Evolutionary conservation across 2,797 vertebrate species (phyloP), one percentile per base, ranked within the genome.

Genomic region (Enteromius treurensis): DNA sequence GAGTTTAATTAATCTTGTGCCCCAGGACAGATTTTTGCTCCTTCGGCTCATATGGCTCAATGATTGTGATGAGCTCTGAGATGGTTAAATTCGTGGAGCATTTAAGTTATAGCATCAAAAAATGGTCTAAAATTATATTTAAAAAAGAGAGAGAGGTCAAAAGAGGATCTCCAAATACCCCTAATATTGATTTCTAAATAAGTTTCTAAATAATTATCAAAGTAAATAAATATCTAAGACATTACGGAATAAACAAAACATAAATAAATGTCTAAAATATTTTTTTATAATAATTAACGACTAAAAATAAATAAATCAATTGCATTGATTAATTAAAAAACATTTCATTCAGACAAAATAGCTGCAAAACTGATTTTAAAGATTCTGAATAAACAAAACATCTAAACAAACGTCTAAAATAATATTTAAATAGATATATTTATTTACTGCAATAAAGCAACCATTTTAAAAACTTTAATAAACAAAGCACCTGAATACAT

Each of bases 1-100:
- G 21, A 81, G 58, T 45, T 78, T 85, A 81, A 87, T 85, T 87
- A 83, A 87, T 70, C 65, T 73, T 77, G 49, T 53, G 65, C 70
- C 75, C 76, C 82, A 82, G 82, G 87, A 83, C 51, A 67, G 37
- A 77, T 64, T n/a, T 67, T 64, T 10, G 49, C 70, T 86, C 78
- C 51, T 53, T 69, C 21, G 5, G 26, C 15, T 67, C 42, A 74
- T 78, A 40, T 65, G 75, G 51, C 64, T 64, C 82, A 87, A 55
- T 58, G 21, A 81, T 86, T 71, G 29, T 49, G 45, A 47, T 9
- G 42, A 49, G 78, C 82, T 77, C 65, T 42, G 21, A 53, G 49
- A 53, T 53, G 19, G 14, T 19, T 53, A 1, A 21, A 21, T 53
- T 53, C 19, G 51, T 53, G 51, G 7, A 53, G 19, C 17, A 3